These are phyloP conservation scores for Zaprionus lineosus DNA, from an alignment of 2,888 invertebrate species.

Conservation along the genomic window DNA sequence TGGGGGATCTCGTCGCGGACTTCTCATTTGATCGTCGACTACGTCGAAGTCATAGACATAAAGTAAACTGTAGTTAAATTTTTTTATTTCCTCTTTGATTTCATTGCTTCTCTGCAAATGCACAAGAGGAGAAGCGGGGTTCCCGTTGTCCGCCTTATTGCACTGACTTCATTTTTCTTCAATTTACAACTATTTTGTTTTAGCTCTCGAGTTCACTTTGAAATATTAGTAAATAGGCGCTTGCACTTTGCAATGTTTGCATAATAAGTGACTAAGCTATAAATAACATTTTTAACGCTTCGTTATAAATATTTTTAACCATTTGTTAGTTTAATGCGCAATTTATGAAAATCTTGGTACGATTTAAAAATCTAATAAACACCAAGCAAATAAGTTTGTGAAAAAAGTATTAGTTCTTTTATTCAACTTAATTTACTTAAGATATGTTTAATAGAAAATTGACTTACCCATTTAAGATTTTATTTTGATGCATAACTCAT, in stretches of 20 bases:
- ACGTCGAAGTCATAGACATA: constrained; percentile 18
- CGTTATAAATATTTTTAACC: constrained; percentile 3
- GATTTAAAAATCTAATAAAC: no score
- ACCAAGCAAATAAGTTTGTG: no score
- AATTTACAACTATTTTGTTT: constrained; percentile 76
- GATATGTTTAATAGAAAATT: no score
- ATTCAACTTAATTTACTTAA: no score
- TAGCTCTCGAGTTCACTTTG: constrained; percentile 24
- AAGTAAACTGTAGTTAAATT: constrained; percentile 54
- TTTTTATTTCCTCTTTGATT: constrained; percentile 68
- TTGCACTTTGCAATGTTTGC: constrained; percentile 63
- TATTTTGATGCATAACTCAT: no score
- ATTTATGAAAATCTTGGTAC: no score
- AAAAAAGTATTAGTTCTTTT: no score
- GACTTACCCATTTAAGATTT: no score
- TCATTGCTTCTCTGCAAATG: constrained; percentile 25
- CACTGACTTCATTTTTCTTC: constrained; percentile 73
- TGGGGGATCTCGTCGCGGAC: constrained; percentile 19
- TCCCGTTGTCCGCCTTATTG: constrained; percentile 44
- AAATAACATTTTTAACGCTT: constrained; percentile 10
- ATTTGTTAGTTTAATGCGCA: constrained; percentile 21
- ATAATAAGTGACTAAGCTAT: constrained; percentile 37
- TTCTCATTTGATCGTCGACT: constrained; percentile 51
- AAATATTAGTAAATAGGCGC: constrained; percentile 61
- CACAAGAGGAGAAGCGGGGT: no score